phyloP scores from a whole-genome alignment of 2,797 vertebrate species.

The Danio jaintianensis region DNA sequence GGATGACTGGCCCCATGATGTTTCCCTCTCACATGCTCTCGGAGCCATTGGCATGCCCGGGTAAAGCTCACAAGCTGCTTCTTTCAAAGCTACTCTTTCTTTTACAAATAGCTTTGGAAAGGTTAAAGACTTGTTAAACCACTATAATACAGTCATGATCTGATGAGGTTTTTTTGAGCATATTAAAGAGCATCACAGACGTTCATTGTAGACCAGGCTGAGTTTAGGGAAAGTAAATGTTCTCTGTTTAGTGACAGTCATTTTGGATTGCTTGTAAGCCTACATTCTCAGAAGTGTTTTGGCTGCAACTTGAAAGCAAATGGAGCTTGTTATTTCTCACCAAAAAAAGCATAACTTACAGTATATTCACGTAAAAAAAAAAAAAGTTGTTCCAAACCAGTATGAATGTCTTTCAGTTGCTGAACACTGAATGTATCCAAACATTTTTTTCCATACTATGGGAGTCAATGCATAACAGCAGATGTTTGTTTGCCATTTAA shows the following conservation, averaged over 20 bases:
- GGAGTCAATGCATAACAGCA: no score
- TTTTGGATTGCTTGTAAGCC: neutral
- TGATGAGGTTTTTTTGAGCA: constrained; percentile 1
- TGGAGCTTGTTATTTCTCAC: neutral
- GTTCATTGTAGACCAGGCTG: neutral
- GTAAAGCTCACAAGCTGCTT: constrained; percentile 66
- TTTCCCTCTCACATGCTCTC: constrained; percentile 85
- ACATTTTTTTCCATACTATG: no score
- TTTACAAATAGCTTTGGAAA: neutral
- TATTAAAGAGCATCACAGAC: neutral
- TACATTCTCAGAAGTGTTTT: neutral
- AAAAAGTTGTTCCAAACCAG: no score
- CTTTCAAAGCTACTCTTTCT: neutral
- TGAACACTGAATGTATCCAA: no score
- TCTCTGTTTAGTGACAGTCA: neutral
- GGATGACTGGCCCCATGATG: constrained; percentile 81
- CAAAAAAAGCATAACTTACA: neutral
- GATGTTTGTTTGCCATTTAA: no score
- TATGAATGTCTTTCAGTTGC: no score
- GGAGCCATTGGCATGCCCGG: constrained; percentile 91
- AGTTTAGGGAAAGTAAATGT: neutral
- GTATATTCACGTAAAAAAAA: no score
- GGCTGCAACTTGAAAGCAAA: neutral
- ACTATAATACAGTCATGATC: neutral
- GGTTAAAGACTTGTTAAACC: neutral